Evolutionary conservation across 2,113 vertebrate genomes (phyloP).

Genomic region (Nothobranchius kuhntae): DNA sequence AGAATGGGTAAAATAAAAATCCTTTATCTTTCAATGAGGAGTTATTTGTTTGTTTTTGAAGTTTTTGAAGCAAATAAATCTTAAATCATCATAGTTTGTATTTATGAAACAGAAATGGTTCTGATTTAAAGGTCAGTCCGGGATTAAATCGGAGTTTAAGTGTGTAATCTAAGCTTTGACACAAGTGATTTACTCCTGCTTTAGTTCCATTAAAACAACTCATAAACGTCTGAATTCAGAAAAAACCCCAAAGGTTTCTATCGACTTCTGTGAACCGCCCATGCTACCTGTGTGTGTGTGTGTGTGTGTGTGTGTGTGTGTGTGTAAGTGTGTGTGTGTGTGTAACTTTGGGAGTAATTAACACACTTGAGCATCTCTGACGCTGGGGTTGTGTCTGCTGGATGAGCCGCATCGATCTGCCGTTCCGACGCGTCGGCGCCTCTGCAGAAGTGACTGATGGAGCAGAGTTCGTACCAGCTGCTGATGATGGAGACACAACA

Average conservation of each 20-base stretch:
- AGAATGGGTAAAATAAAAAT: no score
- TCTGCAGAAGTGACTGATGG: slow-evolving; percentile 27
- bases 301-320: slow-evolving; percentile 1
- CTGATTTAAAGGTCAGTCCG: neutral
- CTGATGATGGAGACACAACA: slow-evolving; percentile 7
- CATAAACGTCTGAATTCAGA: slow-evolving; percentile 1
- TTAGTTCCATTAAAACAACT: neutral
- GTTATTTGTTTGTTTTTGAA: no score
- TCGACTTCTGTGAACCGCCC: slow-evolving; percentile 1
- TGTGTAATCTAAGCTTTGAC: no score
- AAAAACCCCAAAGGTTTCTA: slow-evolving; percentile 17
- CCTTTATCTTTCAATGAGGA: no score
- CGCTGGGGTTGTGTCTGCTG: slow-evolving; percentile 8
- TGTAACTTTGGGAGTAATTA: slow-evolving; percentile 18
- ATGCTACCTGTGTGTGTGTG: neutral
- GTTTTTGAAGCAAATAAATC: no score
- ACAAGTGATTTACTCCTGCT: no score
- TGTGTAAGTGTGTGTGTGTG: slow-evolving; percentile 2
- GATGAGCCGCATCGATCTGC: slow-evolving; percentile 29
- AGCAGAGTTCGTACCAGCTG: neutral
- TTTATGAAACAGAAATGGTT: no score
- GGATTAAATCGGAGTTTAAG: no score
- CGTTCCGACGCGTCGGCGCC: slow-evolving; percentile 16
- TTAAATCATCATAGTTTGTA: no score
- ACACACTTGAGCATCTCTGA: slow-evolving; percentile 5